A percentile compares a stretch with the other conserved stretches of the same genome.
phyloP scores from a whole-genome alignment of 2,888 invertebrate genomes.

The Eugnorisma glareosa region DNA sequence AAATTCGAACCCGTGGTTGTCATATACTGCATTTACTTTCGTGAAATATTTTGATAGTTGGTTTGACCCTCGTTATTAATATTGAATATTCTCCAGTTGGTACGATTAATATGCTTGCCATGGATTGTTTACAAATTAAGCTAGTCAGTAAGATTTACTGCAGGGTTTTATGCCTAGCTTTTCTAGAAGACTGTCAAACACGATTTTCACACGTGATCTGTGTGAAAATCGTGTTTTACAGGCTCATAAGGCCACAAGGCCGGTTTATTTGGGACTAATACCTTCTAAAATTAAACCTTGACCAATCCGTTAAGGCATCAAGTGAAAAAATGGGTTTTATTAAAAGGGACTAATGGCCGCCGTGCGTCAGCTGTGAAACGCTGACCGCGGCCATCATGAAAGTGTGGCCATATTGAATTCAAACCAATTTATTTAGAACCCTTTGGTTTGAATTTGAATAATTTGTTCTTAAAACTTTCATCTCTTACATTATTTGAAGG shows the following conservation, averaged over 20 bases:
- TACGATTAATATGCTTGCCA: not conserved
- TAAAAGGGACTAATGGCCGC: slow-evolving; percentile 36
- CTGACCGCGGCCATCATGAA: slow-evolving; percentile 35
- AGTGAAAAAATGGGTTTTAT: slow-evolving; percentile 40
- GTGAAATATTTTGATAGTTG: not conserved
- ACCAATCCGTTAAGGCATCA: slow-evolving; percentile 19
- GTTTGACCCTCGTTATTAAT: not conserved
- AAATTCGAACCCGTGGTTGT: too few relatives aligned
- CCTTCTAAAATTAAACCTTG: slow-evolving; percentile 35
- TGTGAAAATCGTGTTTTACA: not conserved
- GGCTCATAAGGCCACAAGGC: too few relatives aligned
- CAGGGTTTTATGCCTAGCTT: not conserved
- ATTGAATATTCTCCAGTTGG: not conserved
- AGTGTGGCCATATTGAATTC: slow-evolving; percentile 34
- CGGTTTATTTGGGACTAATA: slow-evolving; percentile 1
- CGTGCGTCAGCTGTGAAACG: slow-evolving; percentile 38
- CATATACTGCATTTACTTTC: too few relatives aligned
- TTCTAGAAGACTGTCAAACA: not conserved
- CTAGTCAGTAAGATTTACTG: not conserved
- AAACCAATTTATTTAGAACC: not conserved
- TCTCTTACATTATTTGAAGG: not conserved
- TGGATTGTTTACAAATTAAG: not conserved
- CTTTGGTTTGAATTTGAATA: slow-evolving; percentile 19
- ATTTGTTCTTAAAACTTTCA: slow-evolving; percentile 5
- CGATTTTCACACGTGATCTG: too few relatives aligned